phyloP scores from a whole-genome alignment of 1,140 invertebrate genomes.

The Drosophila littoralis region DNA sequence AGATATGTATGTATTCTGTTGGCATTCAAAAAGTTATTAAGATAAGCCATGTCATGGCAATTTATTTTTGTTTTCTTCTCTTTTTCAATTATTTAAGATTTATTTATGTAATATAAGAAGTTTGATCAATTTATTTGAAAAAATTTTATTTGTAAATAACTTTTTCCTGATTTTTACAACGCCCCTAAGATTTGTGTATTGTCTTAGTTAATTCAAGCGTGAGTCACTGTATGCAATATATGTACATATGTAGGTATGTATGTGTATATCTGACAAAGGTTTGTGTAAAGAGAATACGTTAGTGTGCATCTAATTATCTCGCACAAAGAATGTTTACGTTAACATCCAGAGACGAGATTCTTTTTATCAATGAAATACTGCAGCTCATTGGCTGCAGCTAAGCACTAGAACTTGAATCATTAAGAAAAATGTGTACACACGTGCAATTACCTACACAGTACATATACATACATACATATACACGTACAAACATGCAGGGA shows the following conservation, averaged over 20 bases:
- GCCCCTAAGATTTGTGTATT: too few relatives aligned
- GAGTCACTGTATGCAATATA: not conserved
- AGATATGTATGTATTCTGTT: too few relatives aligned
- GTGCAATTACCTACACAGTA: not conserved
- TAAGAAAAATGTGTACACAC: constrained; percentile 7
- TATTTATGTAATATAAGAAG: too few relatives aligned
- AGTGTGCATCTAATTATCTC: constrained; percentile 18
- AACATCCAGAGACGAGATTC: not conserved
- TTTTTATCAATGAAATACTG: constrained; percentile 23
- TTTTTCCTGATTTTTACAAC: too few relatives aligned
- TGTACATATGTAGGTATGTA: constrained; percentile 6
- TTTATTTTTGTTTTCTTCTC: too few relatives aligned
- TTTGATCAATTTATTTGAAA: too few relatives aligned
- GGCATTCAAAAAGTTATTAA: too few relatives aligned
- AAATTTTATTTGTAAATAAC: too few relatives aligned
- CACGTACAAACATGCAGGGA: not conserved
- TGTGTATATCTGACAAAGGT: not conserved
- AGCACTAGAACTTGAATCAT: not conserved
- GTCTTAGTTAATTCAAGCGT: too few relatives aligned
- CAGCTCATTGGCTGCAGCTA: not conserved
- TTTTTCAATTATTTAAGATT: too few relatives aligned
- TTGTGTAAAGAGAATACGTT: not conserved
- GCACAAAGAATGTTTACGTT: constrained; percentile 28
- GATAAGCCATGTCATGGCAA: too few relatives aligned
- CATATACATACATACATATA: constrained; percentile 2